Conservation (phyloP, 2,797 vertebrate genomes). For the Chromis chromis region DNA sequence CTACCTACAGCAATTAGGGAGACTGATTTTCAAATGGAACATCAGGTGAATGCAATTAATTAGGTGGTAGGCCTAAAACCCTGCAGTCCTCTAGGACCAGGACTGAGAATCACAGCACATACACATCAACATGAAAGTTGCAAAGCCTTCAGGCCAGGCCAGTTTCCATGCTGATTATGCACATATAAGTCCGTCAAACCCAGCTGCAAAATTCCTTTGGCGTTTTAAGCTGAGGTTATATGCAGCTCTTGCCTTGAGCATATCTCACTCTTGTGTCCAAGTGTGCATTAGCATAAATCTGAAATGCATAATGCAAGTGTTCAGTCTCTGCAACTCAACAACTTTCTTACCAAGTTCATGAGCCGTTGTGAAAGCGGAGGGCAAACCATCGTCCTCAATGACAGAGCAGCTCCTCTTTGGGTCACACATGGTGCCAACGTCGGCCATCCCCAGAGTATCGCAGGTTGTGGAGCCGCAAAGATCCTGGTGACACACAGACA, state of each 20-base stretch:
- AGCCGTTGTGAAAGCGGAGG: conserved; percentile 95
- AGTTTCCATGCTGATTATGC: conserved; percentile 26
- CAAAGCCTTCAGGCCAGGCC: conserved; percentile 4
- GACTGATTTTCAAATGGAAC: conserved; percentile 25
- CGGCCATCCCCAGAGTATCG: conserved; percentile 96
- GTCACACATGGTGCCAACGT: conserved; percentile 98
- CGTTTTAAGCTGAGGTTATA: conserved; percentile 15
- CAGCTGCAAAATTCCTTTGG: conserved; percentile 23
- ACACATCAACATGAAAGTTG: conserved; percentile 22
- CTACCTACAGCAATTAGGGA: conserved; percentile 4
- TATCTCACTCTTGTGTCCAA: background rate
- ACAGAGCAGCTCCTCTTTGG: conserved; percentile 97
- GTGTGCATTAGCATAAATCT: conserved; percentile 13
- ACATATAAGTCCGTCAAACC: conserved; percentile 11
- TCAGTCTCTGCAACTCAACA: background rate
- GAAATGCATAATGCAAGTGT: background rate
- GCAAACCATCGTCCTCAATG: conserved; percentile 96
- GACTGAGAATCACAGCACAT: conserved; percentile 2
- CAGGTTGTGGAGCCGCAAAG: conserved; percentile 95
- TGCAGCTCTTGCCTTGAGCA: conserved; percentile 12
- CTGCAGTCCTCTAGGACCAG: conserved; percentile 8
- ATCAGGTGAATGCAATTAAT: conserved; percentile 36
- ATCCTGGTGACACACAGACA: conserved; percentile 84
- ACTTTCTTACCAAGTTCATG: conserved; percentile 92
- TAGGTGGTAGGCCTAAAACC: conserved; percentile 1